Base-by-base conservation (phyloP, 2,888 invertebrate genomes). In the Ennomos fuscantarius region DNA sequence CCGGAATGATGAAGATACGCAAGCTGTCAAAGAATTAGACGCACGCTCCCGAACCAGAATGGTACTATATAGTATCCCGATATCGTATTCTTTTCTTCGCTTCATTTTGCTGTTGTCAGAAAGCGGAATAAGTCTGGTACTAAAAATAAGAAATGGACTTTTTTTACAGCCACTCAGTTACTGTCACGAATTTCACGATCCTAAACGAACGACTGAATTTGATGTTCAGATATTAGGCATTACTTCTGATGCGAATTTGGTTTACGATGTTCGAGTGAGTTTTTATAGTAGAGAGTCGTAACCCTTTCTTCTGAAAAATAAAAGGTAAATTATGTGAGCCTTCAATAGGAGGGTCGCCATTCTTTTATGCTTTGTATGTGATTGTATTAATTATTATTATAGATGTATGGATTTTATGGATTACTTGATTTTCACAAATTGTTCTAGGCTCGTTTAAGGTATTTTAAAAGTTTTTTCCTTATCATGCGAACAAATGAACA, bases 131-230 rank as follows among this genome's bases (percentile, higher is more conserved):
- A 60, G 56, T 63, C 53, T 57, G 43, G 58, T 43, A 62, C 56
- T 70, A 70, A 66, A 68, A 59, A 54, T 63, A 55, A 56, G 63
- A 64, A 64, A 68, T 60, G 59, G 51, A 58, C 62, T 68, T 70
- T 56, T 24, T 70, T 69, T 67, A 66, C 61, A 54, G 52, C 65
- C 60, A 64, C 59, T 66, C 65, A 60, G 68, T 69, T 61, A 49
- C 64, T 62, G 61, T 60, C 59, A 53, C 54, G 62, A 59, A 56
- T 60, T 65, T 65, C 60, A 70, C 55, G 68, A 62, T 43, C 53
- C 55, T 42, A 55, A 57, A 60, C 58, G 60, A 62, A 65, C 60
- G 63, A 60, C 52, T 51, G 46, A 47, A 58, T 63, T 66, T 69
- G 64, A 68, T 53, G 61, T 56, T 46, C 40, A 58, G 62, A 64